Evolutionary conservation across 2,888 invertebrate species (phyloP).

Genomic region (Cotesia congregata): DNA sequence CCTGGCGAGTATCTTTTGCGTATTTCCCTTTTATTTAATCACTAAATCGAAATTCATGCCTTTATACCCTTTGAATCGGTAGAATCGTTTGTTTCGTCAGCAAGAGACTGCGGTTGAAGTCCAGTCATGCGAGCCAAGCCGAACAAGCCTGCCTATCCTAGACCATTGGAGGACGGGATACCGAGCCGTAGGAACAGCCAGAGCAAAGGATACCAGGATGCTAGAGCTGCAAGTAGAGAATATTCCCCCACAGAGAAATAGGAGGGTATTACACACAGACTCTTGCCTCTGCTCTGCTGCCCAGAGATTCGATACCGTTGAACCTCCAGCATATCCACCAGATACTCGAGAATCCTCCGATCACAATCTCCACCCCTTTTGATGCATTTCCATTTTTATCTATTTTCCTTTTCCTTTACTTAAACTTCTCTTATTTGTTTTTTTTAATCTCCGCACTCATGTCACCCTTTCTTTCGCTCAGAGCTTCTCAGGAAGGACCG

Average conservation of each 20-base stretch:
- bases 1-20: not conserved
- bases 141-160: not conserved
- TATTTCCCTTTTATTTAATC: not conserved
- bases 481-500: not conserved
- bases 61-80: constrained; percentile 6
- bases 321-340: constrained; percentile 39
- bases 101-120: constrained; percentile 2
- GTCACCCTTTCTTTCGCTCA: constrained; percentile 9
- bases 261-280: constrained; percentile 14
- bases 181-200: not conserved
- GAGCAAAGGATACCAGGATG: not conserved
- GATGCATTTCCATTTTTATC: constrained; percentile 17
- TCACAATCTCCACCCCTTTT: constrained; percentile 10
- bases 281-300: constrained; percentile 18
- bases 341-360: constrained; percentile 41
- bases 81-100: constrained; percentile 27
- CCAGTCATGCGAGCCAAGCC: not conserved
- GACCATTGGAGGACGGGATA: not conserved
- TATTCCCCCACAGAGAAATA: not conserved
- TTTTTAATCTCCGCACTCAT: not conserved
- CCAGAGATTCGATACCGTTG: constrained; percentile 43
- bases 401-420: constrained; percentile 23
- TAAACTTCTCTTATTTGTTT: not conserved
- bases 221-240: not conserved
- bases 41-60: constrained; percentile 1